phyloP scores from a whole-genome alignment of 2,797 vertebrate species.

The Enteromius argenteus region DNA sequence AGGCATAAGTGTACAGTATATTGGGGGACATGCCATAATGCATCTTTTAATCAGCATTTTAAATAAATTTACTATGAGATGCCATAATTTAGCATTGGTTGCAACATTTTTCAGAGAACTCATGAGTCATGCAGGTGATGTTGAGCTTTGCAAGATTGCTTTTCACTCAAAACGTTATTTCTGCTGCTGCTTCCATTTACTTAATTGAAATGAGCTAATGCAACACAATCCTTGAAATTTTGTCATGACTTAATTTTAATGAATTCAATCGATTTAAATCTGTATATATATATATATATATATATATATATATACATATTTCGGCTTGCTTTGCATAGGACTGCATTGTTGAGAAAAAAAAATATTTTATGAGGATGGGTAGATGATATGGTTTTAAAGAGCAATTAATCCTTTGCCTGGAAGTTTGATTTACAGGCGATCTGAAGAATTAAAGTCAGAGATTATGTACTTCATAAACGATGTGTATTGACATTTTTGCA shows the following conservation, averaged over 20 bases:
- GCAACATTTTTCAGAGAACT: neutral
- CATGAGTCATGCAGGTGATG: slow-evolving; percentile 25
- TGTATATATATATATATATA: neutral
- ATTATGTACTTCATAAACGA: no score
- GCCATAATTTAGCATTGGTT: neutral
- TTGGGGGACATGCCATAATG: neutral
- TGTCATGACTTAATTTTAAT: neutral
- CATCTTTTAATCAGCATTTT: neutral
- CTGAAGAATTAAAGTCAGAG: neutral
- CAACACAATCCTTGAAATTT: slow-evolving; percentile 11
- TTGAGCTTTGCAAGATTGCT: neutral
- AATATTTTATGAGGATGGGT: neutral
- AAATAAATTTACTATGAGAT: neutral
- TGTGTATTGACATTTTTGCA: neutral
- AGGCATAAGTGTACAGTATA: neutral
- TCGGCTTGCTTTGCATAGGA: neutral
- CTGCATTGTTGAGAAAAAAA: no score
- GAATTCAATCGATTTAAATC: neutral
- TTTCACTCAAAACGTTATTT: neutral
- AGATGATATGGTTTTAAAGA: neutral
- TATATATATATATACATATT: no score
- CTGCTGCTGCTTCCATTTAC: neutral
- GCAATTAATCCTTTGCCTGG: neutral
- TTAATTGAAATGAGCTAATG: slow-evolving; percentile 18
- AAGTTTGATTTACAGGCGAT: neutral